A percentile compares a stretch with the other conserved stretches of the same genome.
Evolutionary conservation across 2,797 vertebrate genomes (phyloP).

Genomic region (Microctenopoma stevenorrisi): DNA sequence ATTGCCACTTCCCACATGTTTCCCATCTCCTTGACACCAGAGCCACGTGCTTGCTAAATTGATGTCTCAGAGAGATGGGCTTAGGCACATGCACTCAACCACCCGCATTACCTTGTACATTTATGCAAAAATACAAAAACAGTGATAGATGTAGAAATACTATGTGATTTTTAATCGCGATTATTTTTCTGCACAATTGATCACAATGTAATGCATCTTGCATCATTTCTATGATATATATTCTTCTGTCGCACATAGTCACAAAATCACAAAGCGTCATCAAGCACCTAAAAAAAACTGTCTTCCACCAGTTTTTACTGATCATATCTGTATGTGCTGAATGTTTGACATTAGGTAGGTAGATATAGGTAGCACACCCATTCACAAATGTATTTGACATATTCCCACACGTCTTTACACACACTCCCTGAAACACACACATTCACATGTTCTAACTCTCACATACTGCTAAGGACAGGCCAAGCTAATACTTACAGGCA

Average conservation of each 20-base stretch:
- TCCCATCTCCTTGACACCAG: constrained; percentile 49
- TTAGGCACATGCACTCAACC: constrained; percentile 1
- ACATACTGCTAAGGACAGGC: constrained; percentile 32
- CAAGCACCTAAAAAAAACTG: too few relatives aligned
- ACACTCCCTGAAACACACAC: constrained; percentile 21
- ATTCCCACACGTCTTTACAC: background rate
- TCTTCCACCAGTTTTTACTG: too few relatives aligned
- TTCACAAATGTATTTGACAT: background rate
- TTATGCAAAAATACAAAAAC: background rate
- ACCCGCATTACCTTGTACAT: constrained; percentile 4
- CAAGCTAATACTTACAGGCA: constrained; percentile 71
- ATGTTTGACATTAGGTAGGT: too few relatives aligned
- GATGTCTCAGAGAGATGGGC: constrained; percentile 39
- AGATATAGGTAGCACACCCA: too few relatives aligned
- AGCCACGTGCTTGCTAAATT: constrained; percentile 46
- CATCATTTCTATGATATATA: too few relatives aligned
- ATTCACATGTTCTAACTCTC: background rate
- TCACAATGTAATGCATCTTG: too few relatives aligned
- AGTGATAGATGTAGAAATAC: too few relatives aligned
- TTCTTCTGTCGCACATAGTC: too few relatives aligned
- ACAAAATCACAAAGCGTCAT: too few relatives aligned
- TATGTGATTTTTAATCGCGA: too few relatives aligned
- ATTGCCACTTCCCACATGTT: constrained; percentile 74
- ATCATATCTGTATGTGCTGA: too few relatives aligned
- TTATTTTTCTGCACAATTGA: too few relatives aligned